A percentile compares a stretch with the other conserved stretches of the same genome.
Conservation (phyloP, 2,113 vertebrate species). For the Bolborhynchus lineola region DNA sequence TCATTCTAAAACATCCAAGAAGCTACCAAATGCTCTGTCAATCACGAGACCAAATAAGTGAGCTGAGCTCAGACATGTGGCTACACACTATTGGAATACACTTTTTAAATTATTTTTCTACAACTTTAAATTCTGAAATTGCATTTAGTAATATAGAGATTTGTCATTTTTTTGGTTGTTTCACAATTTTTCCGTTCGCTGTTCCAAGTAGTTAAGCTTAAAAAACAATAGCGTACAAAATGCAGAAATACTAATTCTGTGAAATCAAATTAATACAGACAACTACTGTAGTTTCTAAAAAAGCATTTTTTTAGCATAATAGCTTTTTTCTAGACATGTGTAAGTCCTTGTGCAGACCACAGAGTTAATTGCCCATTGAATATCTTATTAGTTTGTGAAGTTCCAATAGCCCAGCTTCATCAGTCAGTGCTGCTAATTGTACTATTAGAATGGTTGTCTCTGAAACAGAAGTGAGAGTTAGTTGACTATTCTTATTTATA, state of each 20-base stretch:
- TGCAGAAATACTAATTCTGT: not conserved
- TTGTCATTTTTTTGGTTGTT: not conserved
- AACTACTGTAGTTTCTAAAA: not conserved
- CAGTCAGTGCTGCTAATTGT: not conserved
- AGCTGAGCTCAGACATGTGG: constrained; percentile 19
- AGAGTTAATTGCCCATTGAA: not conserved
- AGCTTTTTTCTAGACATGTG: not conserved
- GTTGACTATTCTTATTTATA: not conserved
- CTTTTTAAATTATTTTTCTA: not conserved
- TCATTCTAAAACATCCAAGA: constrained; percentile 8
- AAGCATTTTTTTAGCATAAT: not conserved
- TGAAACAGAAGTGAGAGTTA: not conserved
- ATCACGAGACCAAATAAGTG: constrained; percentile 59
- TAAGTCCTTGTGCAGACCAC: not conserved
- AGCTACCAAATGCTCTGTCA: constrained; percentile 74
- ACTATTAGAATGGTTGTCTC: not conserved
- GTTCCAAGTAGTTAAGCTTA: not conserved
- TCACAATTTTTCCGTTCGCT: not conserved
- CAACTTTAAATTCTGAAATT: not conserved
- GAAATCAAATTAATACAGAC: not conserved
- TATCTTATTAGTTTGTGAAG: not conserved
- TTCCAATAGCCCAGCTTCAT: not conserved
- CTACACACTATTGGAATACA: not conserved
- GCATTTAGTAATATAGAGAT: not conserved
- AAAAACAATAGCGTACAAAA: not conserved